These are phyloP conservation scores for Aphrophora alni DNA, from an alignment of 2,888 invertebrate genomes.

Conservation along the genomic window DNA sequence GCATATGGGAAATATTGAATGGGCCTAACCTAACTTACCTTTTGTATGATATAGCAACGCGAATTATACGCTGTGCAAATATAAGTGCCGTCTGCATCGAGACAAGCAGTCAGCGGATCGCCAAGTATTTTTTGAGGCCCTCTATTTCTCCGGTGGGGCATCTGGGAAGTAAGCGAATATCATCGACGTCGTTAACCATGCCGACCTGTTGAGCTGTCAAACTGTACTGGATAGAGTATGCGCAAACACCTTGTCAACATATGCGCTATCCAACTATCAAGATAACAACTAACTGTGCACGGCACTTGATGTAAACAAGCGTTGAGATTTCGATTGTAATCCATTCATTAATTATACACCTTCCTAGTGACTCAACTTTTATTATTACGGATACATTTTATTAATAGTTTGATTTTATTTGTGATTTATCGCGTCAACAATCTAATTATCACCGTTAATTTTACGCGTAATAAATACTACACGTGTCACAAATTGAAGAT, in stretches of 20 bases:
- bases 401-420: too few species aligned
- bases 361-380: too few species aligned
- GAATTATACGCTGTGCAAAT: conserved; percentile 69
- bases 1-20: conserved; percentile 19
- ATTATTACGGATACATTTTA: too few species aligned
- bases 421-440: too few species aligned
- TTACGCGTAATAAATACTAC: too few species aligned
- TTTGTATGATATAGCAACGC: conserved; percentile 69
- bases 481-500: too few species aligned
- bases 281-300: not conserved
- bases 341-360: not conserved
- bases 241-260: not conserved
- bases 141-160: conserved; percentile 58
- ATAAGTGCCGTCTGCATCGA: conserved; percentile 65
- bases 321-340: not conserved
- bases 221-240: not conserved
- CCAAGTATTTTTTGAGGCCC: conserved; percentile 47
- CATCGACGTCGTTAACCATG: conserved; percentile 54
- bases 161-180: conserved; percentile 50
- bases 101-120: conserved; percentile 59
- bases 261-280: not conserved
- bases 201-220: conserved; percentile 59
- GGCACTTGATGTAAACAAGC: not conserved
- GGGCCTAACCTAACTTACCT: conserved; percentile 59
- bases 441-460: too few species aligned